These are phyloP conservation scores for Andrena trimmerana DNA, from an alignment of 2,888 invertebrate species.

Conservation along the genomic window DNA sequence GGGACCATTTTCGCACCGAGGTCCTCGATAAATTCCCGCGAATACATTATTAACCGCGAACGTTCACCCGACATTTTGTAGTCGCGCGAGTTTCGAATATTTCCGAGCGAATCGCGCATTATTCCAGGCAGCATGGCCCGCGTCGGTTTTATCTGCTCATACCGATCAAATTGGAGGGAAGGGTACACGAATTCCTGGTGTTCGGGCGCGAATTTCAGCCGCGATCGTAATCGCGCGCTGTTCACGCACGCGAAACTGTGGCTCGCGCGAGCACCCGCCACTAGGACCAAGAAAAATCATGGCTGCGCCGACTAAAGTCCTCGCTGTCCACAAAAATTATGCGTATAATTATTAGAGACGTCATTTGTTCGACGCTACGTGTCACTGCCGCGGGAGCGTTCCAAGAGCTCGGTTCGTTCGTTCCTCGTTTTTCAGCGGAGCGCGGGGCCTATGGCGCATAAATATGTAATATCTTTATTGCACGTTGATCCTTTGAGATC, in stretches of 20 bases:
- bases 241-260: constrained; percentile 55
- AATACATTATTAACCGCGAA: constrained; percentile 46
- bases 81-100: constrained; percentile 44
- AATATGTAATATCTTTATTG: constrained; percentile 55
- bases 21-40: constrained; percentile 24
- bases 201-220: constrained; percentile 60
- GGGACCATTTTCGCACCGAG: constrained; percentile 2
- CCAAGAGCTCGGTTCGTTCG: no score
- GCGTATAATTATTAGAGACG: constrained; percentile 9
- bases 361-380: background rate
- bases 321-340: background rate
- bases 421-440: background rate
- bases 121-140: constrained; percentile 21
- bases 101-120: constrained; percentile 44
- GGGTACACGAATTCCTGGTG: constrained; percentile 60
- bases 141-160: constrained; percentile 54
- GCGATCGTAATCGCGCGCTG: constrained; percentile 60
- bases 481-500: constrained; percentile 53
- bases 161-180: constrained; percentile 62
- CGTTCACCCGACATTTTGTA: constrained; percentile 41
- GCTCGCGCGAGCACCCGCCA: background rate
- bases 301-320: background rate
- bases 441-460: background rate
- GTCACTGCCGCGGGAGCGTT: background rate
- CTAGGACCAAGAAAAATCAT: background rate